Base-by-base conservation (phyloP, 2,113 vertebrate genomes). In the Cyrtonyx montezumae region DNA sequence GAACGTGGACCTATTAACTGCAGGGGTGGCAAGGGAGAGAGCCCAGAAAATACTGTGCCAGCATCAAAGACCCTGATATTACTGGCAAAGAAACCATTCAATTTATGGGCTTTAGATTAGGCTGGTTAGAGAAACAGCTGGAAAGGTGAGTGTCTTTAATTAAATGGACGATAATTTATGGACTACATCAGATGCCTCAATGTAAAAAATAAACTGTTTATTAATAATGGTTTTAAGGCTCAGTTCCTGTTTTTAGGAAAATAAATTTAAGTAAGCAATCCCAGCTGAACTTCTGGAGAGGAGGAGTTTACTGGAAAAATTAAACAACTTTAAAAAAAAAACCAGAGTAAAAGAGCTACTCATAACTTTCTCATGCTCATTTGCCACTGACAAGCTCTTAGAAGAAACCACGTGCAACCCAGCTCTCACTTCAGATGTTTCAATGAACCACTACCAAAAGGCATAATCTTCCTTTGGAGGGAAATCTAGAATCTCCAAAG, bases 201-300 rank as follows among this genome's bases (percentile, higher is more conserved):
- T 18, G 62, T 94, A 93, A 91, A 91, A 94, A 95, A 83, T 91
- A 96, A 97, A 96, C 83, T 97, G 95, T 97, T 97, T 97, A 95
- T 95, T 94, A 92, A 70, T 68, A 94, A 91, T 21, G 30, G 45
- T 75, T 78, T 96, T 94, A 95, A 93, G 62, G 71, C 69, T 94
- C 79, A 88, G 73, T 96, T 96, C 93, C 97, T 81, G 79, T 75
- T 93, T 90, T 94, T 91, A 88, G 65, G 48, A 83, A 84, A 66
- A 92, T 91, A 82, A 94, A 93, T 90, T 65, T 73, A 84, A 95
- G 70, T 83, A 90, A 96, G 79, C 58, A 74, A 22, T 76, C 75
- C 56, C 75, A 95, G 94, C 75, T 85, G 87, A 79, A 36, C 42
- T 81, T 70, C 76, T 95, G 79, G 56, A 78, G 32, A 46, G 76